Percentiles rank a stretch among this genome's conserved stretches.
Evolutionary conservation across 2,113 vertebrate species (phyloP).

Genomic region (Telmatochromis brachygnathus): DNA sequence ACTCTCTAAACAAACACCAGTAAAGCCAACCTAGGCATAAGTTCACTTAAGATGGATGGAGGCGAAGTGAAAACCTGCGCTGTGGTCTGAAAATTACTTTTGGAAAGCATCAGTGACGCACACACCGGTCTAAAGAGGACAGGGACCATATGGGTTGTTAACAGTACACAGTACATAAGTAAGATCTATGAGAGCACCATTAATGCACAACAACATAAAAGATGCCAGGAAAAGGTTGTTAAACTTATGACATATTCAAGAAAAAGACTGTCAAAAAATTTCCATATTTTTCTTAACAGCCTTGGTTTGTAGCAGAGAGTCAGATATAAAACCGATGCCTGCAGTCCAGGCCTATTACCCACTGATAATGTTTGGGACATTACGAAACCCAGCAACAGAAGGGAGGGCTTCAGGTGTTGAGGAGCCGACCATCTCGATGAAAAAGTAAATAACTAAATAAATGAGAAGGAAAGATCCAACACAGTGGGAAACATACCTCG

Average conservation of each 20-base stretch:
- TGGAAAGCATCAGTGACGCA: not conserved
- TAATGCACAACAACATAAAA: not conserved
- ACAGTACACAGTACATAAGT: not conserved
- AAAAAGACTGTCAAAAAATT: not conserved
- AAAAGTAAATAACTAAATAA: not conserved
- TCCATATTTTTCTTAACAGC: not conserved
- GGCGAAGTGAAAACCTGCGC: not conserved
- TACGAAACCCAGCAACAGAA: not conserved
- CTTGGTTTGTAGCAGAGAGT: not conserved
- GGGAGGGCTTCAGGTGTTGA: not conserved
- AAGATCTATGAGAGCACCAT: not conserved
- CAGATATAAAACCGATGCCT: not conserved
- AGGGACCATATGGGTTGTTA: not conserved
- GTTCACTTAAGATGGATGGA: not conserved
- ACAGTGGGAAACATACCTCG: not conserved
- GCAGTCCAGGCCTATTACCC: not conserved
- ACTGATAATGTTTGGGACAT: not conserved
- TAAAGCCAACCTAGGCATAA: not conserved
- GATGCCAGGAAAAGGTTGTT: not conserved
- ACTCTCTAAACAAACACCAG: not conserved
- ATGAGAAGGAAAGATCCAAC: not conserved
- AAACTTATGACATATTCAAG: not conserved
- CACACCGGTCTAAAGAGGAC: not conserved
- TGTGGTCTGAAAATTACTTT: not conserved
- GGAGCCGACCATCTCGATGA: accelerated